These are phyloP conservation scores for Labia minor DNA, from an alignment of 2,888 invertebrate genomes.

Conservation along the genomic window DNA sequence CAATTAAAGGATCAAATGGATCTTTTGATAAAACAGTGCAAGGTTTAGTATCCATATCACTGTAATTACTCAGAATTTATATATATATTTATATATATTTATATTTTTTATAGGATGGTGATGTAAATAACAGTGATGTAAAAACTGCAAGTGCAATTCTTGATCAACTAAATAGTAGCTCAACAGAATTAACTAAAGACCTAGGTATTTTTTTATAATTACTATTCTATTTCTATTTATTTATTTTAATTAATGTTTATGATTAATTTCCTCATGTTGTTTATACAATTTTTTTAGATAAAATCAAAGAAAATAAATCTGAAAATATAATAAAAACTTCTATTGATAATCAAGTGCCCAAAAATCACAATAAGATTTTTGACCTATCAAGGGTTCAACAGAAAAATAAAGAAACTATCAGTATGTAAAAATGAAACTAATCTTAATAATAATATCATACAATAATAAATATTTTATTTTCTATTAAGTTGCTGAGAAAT, in stretches of 20 bases:
- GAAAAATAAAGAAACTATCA: too few relatives aligned
- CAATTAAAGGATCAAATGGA: constrained; percentile 34
- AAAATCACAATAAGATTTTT: constrained; percentile 17
- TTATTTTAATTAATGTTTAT: too few relatives aligned
- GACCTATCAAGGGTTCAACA: background rate
- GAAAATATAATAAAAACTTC: constrained; percentile 29
- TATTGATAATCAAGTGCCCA: constrained; percentile 30
- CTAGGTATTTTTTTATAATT: too few relatives aligned
- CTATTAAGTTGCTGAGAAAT: background rate
- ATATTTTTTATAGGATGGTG: constrained; percentile 30
- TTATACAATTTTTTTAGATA: constrained; percentile 18
- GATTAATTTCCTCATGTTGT: too few relatives aligned
- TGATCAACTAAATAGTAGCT: constrained; percentile 30
- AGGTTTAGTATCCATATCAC: constrained; percentile 27
- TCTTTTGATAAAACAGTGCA: constrained; percentile 31
- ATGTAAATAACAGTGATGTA: constrained; percentile 31
- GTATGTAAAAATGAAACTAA: background rate
- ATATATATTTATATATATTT: background rate
- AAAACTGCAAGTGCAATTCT: constrained; percentile 31
- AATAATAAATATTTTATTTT: background rate
- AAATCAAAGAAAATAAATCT: constrained; percentile 21
- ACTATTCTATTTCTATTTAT: too few relatives aligned
- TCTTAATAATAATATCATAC: background rate
- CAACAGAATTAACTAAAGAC: constrained; percentile 30
- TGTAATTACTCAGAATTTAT: too few relatives aligned